phyloP scores from a whole-genome alignment of 2,888 invertebrate species.

The Micoletzkya japonica region DNA sequence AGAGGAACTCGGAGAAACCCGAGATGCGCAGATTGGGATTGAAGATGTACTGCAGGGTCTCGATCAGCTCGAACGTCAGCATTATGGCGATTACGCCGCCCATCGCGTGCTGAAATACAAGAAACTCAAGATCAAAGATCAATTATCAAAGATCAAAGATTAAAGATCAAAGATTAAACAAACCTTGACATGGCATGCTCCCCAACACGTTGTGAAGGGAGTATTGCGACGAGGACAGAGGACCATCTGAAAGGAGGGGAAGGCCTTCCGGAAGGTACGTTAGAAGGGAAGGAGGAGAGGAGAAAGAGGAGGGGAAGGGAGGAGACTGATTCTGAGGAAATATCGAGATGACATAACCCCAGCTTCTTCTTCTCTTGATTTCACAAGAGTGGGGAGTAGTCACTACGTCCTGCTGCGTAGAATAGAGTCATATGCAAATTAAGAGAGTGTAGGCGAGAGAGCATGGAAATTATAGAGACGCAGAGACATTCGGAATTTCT shows the following conservation, averaged over 20 bases:
- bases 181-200: conserved; percentile 5
- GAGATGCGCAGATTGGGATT: neutral
- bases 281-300: neutral
- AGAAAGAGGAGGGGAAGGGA: neutral
- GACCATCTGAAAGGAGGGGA: neutral
- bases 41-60: conserved; percentile 22
- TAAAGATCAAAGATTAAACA: neutral
- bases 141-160: neutral
- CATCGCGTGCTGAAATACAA: conserved; percentile 8
- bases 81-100: neutral
- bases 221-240: conserved; percentile 2
- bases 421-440: too few relatives aligned
- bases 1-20: conserved; percentile 4
- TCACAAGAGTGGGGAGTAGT: too few relatives aligned
- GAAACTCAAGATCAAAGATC: neutral
- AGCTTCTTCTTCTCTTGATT: too few relatives aligned
- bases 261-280: neutral
- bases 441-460: too few relatives aligned
- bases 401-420: too few relatives aligned
- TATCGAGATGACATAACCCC: too few relatives aligned
- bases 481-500: too few relatives aligned
- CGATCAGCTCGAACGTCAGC: conserved; percentile 2
- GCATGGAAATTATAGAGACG: too few relatives aligned
- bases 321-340: neutral
- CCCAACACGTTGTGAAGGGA: conserved; percentile 23